Evolutionary conservation across 2,113 vertebrate species (phyloP).

Genomic region (Boleophthalmus pectinirostris): DNA sequence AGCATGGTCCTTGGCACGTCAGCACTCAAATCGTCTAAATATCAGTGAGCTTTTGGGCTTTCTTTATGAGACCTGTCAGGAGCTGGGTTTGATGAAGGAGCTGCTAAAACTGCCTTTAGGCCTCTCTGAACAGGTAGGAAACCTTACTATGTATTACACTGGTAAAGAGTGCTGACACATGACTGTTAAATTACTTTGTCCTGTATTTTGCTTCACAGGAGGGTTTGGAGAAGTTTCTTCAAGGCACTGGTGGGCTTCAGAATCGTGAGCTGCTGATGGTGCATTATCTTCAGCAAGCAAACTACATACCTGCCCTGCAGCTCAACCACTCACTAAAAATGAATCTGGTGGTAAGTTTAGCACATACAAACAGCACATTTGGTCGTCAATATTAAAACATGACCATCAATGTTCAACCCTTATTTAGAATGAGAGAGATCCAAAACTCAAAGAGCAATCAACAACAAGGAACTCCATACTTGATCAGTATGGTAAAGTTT

Average conservation of each 20-base stretch:
- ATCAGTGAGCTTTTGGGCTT: constrained; percentile 83
- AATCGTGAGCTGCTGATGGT: constrained; percentile 90
- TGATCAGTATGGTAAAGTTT: constrained; percentile 87
- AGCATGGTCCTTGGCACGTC: constrained; percentile 86
- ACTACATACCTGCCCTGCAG: constrained; percentile 89
- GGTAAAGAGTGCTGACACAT: neutral
- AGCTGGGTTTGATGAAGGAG: constrained; percentile 89
- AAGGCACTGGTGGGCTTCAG: constrained; percentile 79
- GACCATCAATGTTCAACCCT: neutral
- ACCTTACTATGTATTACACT: neutral
- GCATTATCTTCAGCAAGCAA: constrained; percentile 89
- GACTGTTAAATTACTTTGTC: neutral
- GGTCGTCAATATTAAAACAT: neutral
- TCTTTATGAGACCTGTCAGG: constrained; percentile 87
- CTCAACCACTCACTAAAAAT: constrained; percentile 86
- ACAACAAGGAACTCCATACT: constrained; percentile 88
- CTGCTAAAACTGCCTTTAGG: constrained; percentile 89
- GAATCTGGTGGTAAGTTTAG: constrained; percentile 79
- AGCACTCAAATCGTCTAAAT: constrained; percentile 81
- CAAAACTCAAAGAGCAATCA: constrained; percentile 84
- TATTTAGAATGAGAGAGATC: constrained; percentile 85
- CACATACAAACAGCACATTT: neutral
- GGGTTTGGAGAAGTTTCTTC: constrained; percentile 87
- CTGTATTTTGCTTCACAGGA: constrained; percentile 74
- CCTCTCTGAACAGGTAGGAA: constrained; percentile 83